These are phyloP conservation scores for Onychorhynchus coronatus DNA, from an alignment of 2,113 vertebrate genomes.

Conservation along the genomic window DNA sequence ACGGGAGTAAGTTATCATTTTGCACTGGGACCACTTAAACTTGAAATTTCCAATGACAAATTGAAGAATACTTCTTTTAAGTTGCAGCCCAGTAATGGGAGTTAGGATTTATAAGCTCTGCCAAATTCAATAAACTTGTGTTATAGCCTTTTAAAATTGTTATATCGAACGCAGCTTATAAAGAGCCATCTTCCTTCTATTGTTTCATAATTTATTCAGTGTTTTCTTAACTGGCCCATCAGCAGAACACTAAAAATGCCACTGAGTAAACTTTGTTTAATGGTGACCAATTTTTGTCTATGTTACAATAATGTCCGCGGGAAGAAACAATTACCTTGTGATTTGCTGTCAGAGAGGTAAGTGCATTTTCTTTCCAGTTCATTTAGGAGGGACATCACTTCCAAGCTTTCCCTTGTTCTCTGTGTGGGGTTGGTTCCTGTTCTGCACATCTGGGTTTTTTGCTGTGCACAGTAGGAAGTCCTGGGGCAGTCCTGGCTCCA, in stretches of 20 bases:
- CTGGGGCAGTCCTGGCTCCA: not conserved
- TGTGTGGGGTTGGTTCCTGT: not conserved
- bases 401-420: not conserved
- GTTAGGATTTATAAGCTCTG: constrained; percentile 56
- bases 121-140: constrained; percentile 61
- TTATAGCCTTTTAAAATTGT: constrained; percentile 62
- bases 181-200: constrained; percentile 15
- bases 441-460: not conserved
- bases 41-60: constrained; percentile 30
- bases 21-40: not conserved
- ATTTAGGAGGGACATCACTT: constrained; percentile 37
- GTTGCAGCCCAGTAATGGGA: constrained; percentile 5
- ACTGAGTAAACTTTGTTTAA: constrained; percentile 65
- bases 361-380: constrained; percentile 39
- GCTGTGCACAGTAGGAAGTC: not conserved
- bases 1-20: not conserved
- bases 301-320: constrained; percentile 49
- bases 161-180: constrained; percentile 38
- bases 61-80: constrained; percentile 13
- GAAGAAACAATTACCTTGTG: constrained; percentile 52
- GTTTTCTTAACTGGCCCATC: constrained; percentile 55
- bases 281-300: constrained; percentile 49
- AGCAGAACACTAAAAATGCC: constrained; percentile 57
- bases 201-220: constrained; percentile 67
- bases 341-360: constrained; percentile 34